phyloP scores from a whole-genome alignment of 2,888 invertebrate genomes.

The Agriotes lineatus region DNA sequence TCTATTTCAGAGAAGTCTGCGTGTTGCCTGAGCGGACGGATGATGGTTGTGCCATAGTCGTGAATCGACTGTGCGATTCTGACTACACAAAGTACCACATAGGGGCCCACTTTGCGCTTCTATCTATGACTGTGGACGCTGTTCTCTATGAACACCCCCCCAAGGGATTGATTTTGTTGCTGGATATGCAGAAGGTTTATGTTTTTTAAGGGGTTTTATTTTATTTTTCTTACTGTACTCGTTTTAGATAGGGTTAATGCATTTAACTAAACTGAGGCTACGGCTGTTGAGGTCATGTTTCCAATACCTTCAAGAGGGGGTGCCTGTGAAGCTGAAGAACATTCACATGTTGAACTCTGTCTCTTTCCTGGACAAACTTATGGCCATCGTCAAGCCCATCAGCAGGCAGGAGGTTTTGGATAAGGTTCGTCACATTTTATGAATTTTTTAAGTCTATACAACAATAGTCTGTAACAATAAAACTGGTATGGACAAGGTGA shows the following conservation, averaged over 20 bases:
- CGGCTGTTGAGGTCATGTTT: constrained; percentile 72
- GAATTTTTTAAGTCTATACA: too few species aligned
- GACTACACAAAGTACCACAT: constrained; percentile 73
- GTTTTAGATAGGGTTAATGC: constrained; percentile 44
- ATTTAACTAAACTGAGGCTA: constrained; percentile 53
- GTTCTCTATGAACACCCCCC: constrained; percentile 70
- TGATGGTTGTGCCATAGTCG: constrained; percentile 73
- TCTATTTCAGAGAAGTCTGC: constrained; percentile 55
- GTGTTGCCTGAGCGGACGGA: constrained; percentile 71
- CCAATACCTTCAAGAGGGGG: constrained; percentile 76
- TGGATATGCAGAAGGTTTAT: constrained; percentile 76
- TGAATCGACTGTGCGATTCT: constrained; percentile 71
- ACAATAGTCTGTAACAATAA: too few species aligned
- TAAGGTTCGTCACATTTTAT: too few species aligned
- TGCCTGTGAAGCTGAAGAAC: constrained; percentile 75
- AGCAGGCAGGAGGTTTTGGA: constrained; percentile 64
- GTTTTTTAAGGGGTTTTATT: constrained; percentile 53
- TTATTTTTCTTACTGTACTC: background rate
- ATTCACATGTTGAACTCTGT: constrained; percentile 76
- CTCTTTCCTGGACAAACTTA: constrained; percentile 66
- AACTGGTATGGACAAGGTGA: too few species aligned
- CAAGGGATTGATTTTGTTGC: constrained; percentile 75
- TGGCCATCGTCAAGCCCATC: constrained; percentile 69
- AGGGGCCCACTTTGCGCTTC: constrained; percentile 71
- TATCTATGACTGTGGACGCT: constrained; percentile 63